These are phyloP conservation scores for Palythoa grandis DNA, from an alignment of 92 coral and sea anemone species.

Conservation along the genomic window DNA sequence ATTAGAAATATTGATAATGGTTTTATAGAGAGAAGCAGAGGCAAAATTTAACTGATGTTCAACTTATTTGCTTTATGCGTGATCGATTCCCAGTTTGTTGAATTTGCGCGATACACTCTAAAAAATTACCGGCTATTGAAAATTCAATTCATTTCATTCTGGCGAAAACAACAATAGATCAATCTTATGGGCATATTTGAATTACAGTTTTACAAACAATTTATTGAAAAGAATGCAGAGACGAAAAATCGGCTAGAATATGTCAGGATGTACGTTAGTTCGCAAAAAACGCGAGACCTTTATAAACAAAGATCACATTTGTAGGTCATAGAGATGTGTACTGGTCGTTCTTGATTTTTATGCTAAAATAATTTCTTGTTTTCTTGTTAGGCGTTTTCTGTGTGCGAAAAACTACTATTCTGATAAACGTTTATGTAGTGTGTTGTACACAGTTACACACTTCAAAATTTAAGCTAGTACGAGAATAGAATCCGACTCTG, in stretches of 20 bases:
- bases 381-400: background rate
- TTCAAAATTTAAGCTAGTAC: background rate
- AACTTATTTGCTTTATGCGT: background rate
- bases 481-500: background rate
- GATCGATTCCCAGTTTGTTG: background rate
- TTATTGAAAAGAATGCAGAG: background rate
- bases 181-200: background rate
- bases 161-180: background rate
- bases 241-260: background rate
- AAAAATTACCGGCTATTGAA: conserved; percentile 18
- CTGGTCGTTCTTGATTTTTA: background rate
- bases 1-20: conserved; percentile 38
- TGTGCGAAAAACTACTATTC: background rate
- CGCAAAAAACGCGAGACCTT: background rate
- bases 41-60: background rate
- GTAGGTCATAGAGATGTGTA: conserved; percentile 13
- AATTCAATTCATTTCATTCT: background rate
- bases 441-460: background rate
- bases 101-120: background rate
- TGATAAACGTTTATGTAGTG: background rate
- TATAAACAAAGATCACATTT: conserved; percentile 15
- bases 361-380: background rate
- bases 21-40: conserved; percentile 16
- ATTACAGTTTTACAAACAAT: background rate
- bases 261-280: background rate